A percentile compares a stretch with the other conserved stretches of the same genome.
phyloP scores from a whole-genome alignment of 1,140 invertebrate genomes.

The Neodiprion fabricii region DNA sequence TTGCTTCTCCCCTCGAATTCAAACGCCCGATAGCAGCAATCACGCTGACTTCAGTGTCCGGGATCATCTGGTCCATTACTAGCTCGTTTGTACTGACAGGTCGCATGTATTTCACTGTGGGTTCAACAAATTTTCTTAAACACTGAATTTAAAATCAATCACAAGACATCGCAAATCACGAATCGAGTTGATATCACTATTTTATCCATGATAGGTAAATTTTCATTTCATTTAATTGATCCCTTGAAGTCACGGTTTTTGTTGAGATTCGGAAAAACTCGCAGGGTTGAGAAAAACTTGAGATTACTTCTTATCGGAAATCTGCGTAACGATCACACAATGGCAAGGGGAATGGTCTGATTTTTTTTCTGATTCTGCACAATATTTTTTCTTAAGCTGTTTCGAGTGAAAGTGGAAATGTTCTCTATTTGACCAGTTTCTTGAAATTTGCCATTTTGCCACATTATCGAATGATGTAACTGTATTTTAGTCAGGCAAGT shows the following conservation, averaged over 20 bases:
- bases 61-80: slow-evolving; percentile 73
- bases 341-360: no score
- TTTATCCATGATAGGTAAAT: neutral
- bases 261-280: no score
- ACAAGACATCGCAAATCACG: neutral
- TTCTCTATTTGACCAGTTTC: no score
- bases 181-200: neutral
- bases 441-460: no score
- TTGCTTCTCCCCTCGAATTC: slow-evolving; percentile 80
- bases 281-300: no score
- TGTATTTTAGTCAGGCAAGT: no score
- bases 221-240: neutral
- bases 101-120: slow-evolving; percentile 73
- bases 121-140: neutral
- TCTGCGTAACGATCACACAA: no score
- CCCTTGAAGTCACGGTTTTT: neutral
- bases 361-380: no score
- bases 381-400: no score
- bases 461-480: no score
- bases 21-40: slow-evolving; percentile 90
- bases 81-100: slow-evolving; percentile 79
- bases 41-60: slow-evolving; percentile 73
- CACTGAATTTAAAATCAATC: neutral
- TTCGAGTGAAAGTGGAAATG: no score
- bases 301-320: no score